Percentiles rank a stretch among this genome's conserved stretches.
Evolutionary conservation across 2,113 vertebrate genomes (phyloP).

Genomic region (Eulemur rufifrons): DNA sequence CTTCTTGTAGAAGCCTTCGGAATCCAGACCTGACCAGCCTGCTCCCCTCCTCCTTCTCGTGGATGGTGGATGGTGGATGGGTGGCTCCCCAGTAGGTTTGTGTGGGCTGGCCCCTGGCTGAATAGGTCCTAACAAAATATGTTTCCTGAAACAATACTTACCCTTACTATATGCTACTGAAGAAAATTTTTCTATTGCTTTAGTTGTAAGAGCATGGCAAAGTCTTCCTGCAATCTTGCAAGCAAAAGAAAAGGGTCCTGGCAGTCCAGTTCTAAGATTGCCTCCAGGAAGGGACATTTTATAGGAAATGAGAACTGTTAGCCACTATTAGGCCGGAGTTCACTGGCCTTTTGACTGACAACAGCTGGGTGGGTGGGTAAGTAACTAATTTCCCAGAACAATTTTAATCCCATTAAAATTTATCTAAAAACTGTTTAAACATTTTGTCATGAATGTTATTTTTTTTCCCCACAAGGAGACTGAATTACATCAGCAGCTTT

Average conservation of each 20-base stretch:
- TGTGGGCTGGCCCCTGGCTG: too few relatives aligned
- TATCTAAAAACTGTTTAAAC: background rate
- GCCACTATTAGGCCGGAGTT: background rate
- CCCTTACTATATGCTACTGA: background rate
- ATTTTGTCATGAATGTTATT: background rate
- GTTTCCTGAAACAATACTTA: too few relatives aligned
- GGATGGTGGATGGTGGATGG: accelerated
- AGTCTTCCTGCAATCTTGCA: background rate
- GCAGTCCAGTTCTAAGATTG: too few relatives aligned
- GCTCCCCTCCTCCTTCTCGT: background rate
- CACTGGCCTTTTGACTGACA: background rate
- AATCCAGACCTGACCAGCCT: background rate
- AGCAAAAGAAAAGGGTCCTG: background rate
- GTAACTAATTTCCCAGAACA: constrained; percentile 11
- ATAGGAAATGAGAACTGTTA: background rate
- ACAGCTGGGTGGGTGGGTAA: background rate
- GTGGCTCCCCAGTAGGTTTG: background rate
- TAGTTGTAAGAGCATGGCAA: too few relatives aligned
- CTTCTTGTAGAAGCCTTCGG: background rate
- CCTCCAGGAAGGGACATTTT: background rate
- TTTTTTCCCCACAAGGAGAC: background rate
- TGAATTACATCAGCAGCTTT: background rate
- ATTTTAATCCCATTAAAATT: background rate
- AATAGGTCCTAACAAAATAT: background rate
- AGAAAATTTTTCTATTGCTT: background rate